Conservation (phyloP, 2,888 invertebrate species). For the Adelphocoris suturalis region DNA sequence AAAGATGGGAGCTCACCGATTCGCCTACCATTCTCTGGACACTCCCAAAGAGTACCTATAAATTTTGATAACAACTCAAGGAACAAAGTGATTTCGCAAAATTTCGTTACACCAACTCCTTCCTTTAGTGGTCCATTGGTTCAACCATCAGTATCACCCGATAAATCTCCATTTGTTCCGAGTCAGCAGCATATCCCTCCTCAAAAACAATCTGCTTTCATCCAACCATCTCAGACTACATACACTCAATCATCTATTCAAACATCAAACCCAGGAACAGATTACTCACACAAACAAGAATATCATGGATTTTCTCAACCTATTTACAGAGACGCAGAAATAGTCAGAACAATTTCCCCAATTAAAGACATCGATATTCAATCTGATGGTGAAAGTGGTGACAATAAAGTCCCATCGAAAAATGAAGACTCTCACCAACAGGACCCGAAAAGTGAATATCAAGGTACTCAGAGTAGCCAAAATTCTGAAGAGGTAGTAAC, state of each 20-base stretch:
- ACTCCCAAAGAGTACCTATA: constrained; percentile 17
- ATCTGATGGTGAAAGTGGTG: constrained; percentile 58
- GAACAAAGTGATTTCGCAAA: constrained; percentile 2
- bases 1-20: constrained; percentile 3
- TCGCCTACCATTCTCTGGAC: constrained; percentile 26
- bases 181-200: constrained; percentile 47
- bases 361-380: constrained; percentile 85
- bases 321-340: constrained; percentile 81
- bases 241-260: constrained; percentile 43
- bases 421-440: background rate
- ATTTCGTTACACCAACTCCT: constrained; percentile 33
- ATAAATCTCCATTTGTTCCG: constrained; percentile 48
- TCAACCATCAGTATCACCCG: constrained; percentile 2
- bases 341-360: constrained; percentile 88
- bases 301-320: background rate
- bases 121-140: background rate
- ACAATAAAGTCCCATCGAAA: constrained; percentile 9
- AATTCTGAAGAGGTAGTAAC: background rate
- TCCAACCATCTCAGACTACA: constrained; percentile 48
- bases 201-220: constrained; percentile 25
- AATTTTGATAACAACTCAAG: constrained; percentile 9
- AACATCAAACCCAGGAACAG: constrained; percentile 8
- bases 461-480: background rate
- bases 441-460: background rate
- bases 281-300: constrained; percentile 32